Evolutionary conservation across 2,113 vertebrate species (phyloP).

Genomic region (Trachemys scripta): DNA sequence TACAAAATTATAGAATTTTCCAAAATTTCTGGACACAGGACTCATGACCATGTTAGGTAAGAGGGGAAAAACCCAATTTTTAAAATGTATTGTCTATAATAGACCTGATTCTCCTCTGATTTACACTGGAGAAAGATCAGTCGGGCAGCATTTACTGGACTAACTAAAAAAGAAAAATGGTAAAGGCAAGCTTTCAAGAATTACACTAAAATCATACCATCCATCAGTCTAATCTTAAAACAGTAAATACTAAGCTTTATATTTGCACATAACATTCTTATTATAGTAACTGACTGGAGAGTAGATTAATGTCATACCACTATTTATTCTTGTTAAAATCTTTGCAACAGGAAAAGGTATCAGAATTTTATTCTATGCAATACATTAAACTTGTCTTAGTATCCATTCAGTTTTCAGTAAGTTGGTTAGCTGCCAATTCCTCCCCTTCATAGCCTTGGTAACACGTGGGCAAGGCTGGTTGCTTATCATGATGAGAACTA

Average conservation of each 20-base stretch:
- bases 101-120: neutral
- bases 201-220: neutral
- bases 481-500: neutral
- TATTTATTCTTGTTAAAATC: conserved; percentile 8
- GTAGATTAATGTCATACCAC: neutral
- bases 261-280: neutral
- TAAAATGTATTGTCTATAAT: neutral
- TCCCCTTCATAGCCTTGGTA: neutral
- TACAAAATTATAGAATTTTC: neutral
- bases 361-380: accelerated
- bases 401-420: neutral
- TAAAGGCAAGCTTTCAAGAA: neutral
- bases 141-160: neutral
- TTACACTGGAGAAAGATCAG: neutral
- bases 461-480: neutral
- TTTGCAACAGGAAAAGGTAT: neutral
- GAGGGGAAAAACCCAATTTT: neutral
- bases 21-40: neutral
- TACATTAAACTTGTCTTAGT: neutral
- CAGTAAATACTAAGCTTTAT: neutral
- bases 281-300: conserved; percentile 10
- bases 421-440: neutral
- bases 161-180: neutral
- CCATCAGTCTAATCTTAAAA: neutral
- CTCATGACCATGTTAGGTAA: neutral